Evolutionary conservation across 2,797 vertebrate species (phyloP).

Genomic region (Octomys mimax): DNA sequence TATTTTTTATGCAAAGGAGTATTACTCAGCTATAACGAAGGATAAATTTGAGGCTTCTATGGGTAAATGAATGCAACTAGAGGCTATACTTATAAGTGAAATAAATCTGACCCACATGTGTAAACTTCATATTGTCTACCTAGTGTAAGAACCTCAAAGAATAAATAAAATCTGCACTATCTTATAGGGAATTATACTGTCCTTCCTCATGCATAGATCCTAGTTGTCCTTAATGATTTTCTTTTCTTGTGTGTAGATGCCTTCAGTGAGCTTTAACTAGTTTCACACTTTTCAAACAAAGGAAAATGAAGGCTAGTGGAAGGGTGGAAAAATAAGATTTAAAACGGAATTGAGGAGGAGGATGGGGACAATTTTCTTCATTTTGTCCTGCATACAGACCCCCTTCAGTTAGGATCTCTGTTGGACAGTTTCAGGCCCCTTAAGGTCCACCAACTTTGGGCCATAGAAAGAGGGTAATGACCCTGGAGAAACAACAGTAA

Average conservation of each 20-base stretch:
- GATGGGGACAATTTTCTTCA: background rate
- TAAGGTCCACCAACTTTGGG: background rate
- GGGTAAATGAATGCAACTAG: too few species aligned
- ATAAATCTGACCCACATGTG: too few species aligned
- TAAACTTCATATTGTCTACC: too few species aligned
- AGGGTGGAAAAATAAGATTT: background rate
- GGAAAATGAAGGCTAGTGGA: background rate
- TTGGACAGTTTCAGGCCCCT: background rate
- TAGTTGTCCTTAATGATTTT: background rate
- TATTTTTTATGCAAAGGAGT: too few species aligned
- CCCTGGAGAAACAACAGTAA: background rate
- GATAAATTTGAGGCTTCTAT: too few species aligned
- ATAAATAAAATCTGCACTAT: too few species aligned
- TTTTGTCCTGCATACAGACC: background rate
- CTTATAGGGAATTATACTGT: background rate
- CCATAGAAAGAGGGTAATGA: background rate
- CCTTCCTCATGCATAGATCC: background rate
- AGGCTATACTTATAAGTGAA: too few species aligned
- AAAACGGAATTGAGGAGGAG: background rate
- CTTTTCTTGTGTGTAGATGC: background rate
- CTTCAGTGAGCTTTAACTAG: constrained; percentile 8
- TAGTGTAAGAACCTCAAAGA: too few species aligned
- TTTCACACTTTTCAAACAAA: background rate
- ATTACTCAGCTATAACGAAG: too few species aligned
- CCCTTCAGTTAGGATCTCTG: background rate